phyloP scores from a whole-genome alignment of 2,113 vertebrate species.

The Dromaius novaehollandiae region DNA sequence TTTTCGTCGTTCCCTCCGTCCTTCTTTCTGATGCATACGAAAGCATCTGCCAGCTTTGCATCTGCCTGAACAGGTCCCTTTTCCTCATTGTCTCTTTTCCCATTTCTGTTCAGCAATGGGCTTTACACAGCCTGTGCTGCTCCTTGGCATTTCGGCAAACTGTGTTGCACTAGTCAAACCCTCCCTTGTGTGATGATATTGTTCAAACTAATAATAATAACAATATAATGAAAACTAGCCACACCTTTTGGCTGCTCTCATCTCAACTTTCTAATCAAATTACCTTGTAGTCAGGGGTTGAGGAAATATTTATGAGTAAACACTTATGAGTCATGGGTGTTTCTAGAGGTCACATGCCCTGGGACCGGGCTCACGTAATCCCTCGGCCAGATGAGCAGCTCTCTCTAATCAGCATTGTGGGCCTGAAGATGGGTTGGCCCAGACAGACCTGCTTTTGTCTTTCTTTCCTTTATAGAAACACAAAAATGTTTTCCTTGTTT shows the following conservation, averaged over 20 bases:
- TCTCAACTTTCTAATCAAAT: not conserved
- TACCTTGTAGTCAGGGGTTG: not conserved
- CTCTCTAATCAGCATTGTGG: not conserved
- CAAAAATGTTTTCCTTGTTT: not conserved
- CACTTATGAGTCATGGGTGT: not conserved
- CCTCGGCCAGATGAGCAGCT: not conserved
- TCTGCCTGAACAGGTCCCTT: not conserved
- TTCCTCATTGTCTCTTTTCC: not conserved
- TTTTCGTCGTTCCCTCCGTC: not conserved
- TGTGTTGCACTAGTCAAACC: not conserved
- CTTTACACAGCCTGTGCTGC: not conserved
- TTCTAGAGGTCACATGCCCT: not conserved
- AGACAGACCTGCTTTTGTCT: not conserved
- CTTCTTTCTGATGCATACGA: not conserved
- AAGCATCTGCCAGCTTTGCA: not conserved
- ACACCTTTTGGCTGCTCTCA: not conserved
- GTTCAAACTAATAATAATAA: not conserved
- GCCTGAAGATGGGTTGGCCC: not conserved
- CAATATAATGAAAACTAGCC: not conserved
- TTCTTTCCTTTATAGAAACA: accelerated
- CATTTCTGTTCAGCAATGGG: not conserved
- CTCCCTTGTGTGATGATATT: not conserved
- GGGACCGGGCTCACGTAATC: accelerated
- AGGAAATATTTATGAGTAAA: not conserved
- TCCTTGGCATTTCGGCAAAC: accelerated